These are phyloP conservation scores for Caenorhabditis becei DNA, from an alignment of 2,888 invertebrate species.

Conservation along the genomic window DNA sequence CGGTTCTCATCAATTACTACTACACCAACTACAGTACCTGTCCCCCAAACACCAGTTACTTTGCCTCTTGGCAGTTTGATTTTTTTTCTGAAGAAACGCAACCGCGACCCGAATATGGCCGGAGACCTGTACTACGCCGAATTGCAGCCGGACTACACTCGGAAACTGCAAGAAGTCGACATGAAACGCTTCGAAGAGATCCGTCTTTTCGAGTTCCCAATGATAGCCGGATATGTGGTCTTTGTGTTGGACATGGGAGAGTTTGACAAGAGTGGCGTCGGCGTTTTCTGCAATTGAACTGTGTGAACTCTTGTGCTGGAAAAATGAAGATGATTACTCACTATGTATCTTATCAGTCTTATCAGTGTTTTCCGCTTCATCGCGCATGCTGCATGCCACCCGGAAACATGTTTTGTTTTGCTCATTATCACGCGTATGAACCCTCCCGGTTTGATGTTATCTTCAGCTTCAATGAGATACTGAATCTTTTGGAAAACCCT, in stretches of 20 bases:
- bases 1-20: neutral
- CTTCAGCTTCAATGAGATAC: too few relatives aligned
- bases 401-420: too few relatives aligned
- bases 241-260: constrained; percentile 13
- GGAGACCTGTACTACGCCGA: constrained; percentile 4
- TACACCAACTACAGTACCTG: neutral
- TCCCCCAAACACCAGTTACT: neutral
- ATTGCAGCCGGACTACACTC: neutral
- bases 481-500: too few relatives aligned
- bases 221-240: neutral
- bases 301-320: neutral
- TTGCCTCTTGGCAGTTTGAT: neutral
- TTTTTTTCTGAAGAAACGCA: neutral
- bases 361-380: too few relatives aligned
- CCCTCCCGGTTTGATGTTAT: too few relatives aligned
- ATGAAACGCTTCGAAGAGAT: neutral
- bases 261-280: neutral
- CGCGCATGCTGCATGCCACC: too few relatives aligned
- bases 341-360: too few relatives aligned
- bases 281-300: neutral
- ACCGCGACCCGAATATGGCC: neutral
- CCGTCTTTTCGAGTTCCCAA: neutral
- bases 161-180: neutral
- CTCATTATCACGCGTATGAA: too few relatives aligned
- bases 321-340: too few relatives aligned